Evolutionary conservation across 2,888 invertebrate species (phyloP), one percentile per base, ranked within the genome.

Genomic region (Zygogramma bicolorata): DNA sequence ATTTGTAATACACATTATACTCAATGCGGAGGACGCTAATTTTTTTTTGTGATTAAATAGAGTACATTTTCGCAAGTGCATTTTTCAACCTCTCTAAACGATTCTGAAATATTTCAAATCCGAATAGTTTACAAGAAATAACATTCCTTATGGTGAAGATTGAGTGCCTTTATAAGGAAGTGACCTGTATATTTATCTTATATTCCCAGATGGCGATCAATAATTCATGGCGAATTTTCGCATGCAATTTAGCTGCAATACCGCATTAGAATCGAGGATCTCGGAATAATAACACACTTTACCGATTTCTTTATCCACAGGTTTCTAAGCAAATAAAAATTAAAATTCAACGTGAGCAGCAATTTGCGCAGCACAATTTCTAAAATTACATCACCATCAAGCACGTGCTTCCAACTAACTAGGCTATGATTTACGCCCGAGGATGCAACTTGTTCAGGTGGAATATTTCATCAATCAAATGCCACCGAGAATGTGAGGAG

Each of bases 311-410:
- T 63, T 15, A 46, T 8, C 15, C 1, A 46, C 27, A n/a, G 40
- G 66, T 66, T 66, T 38, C 20, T 38, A 66, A 59, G 58, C 27
- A 66, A 66, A 66, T 58, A 59, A 40, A 66, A 58, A 57, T 66
- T 59, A 58, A 58, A 53, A 66, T 66, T 66, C 59, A 66, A 66
- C 38, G 15, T 29, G 27, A 53, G 66, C 59, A 66, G 42, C 66
- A 58, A 22, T 38, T 61, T 40, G 40, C 40, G 61, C 22, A 38
- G 66, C 58, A 66, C 38, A 66, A 66, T 66, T 66, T 66, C 66
- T 66, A 66, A 66, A 66, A 40, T 66, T 66, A 15, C 66, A 29
- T 63, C 63, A 63, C 46, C 25, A 18, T 53, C 27, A 53, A 61
- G 25, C 61, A 61, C 61, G 61, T 61, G 25, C 38, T 61, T 34